Evolutionary conservation across 1,140 invertebrate species (phyloP), one percentile per base, ranked within the genome.

Genomic region (Bombus balteatus): DNA sequence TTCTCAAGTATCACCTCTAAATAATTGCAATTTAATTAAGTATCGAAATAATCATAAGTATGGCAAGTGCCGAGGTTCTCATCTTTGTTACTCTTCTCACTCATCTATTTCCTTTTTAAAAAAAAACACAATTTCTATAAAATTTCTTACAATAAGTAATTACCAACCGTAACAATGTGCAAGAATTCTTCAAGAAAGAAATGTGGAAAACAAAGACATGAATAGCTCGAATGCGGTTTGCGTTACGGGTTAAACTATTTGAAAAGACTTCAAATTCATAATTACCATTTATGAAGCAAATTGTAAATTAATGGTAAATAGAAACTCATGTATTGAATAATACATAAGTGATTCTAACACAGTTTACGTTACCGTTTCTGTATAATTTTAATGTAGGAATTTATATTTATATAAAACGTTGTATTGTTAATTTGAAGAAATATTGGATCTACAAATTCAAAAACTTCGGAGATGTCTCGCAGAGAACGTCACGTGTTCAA

Each of bases 301-400:
- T n/a, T 28, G 2, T 62, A 62, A 62, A 62, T 70, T 22, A 70
- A 70, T 70, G 68, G 10, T 70, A 39, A 70, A 39, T 70, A 12
- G 22, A 28, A 28, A 70, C 9, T 13, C 2, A 12, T 28, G 1
- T 25, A 39, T 39, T 34, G 32, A 47, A 32, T n/a, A 62, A 62
- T 74, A 34, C 32, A 25, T 68, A 53, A 28, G 53, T 80, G 53
- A 47, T 32, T 37, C n/a, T 47, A n/a, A 47, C 22, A 57, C 47
- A 75, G 73, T 75, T 57, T 22, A 6, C 74, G n/a, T 59, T 76
- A 72, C 71, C 25, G 71, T 76, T 76, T 32, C 68, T 25, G 34
- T 12, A 12, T 37, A 39, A 39, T 39, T 12, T 39, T 39, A 5
- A 37, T 32, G n/a, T 18, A 32, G 32, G 4, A 18, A 66, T 66